phyloP scores from a whole-genome alignment of 2,113 vertebrate genomes.

The Oreochromis niloticus region DNA sequence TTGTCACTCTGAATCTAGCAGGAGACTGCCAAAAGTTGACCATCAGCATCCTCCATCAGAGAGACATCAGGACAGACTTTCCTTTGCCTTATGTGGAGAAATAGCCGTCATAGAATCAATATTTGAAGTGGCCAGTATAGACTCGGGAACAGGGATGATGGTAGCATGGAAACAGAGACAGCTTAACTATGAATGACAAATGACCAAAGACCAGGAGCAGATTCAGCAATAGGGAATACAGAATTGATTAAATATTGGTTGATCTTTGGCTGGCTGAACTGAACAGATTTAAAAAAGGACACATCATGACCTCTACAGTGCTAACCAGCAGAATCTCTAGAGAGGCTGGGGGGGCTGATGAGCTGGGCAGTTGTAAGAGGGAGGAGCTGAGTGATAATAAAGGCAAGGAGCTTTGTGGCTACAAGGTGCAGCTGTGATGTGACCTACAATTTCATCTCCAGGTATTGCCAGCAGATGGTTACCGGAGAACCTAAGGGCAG shows the following conservation, averaged over 20 bases:
- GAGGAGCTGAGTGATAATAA: not conserved
- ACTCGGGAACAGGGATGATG: not conserved
- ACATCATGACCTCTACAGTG: not conserved
- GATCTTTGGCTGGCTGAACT: not conserved
- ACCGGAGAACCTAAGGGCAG: not conserved
- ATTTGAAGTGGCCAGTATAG: not conserved
- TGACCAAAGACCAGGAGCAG: not conserved
- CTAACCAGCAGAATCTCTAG: not conserved
- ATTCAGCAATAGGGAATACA: not conserved
- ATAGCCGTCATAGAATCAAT: not conserved
- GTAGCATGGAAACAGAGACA: not conserved
- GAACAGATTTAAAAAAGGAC: not conserved
- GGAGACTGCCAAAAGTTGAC: not conserved
- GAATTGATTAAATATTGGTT: not conserved
- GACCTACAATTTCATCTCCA: not conserved
- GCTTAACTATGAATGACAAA: not conserved
- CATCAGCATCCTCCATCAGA: not conserved
- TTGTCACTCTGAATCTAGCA: not conserved
- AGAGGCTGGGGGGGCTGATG: not conserved
- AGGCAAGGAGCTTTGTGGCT: not conserved
- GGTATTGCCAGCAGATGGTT: not conserved
- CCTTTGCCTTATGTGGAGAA: not conserved
- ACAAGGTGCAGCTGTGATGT: not conserved
- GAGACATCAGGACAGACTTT: not conserved
- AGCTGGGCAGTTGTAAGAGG: not conserved